Evolutionary conservation across 2,797 vertebrate species (phyloP).

Genomic region (Typhlichthys subterraneus): DNA sequence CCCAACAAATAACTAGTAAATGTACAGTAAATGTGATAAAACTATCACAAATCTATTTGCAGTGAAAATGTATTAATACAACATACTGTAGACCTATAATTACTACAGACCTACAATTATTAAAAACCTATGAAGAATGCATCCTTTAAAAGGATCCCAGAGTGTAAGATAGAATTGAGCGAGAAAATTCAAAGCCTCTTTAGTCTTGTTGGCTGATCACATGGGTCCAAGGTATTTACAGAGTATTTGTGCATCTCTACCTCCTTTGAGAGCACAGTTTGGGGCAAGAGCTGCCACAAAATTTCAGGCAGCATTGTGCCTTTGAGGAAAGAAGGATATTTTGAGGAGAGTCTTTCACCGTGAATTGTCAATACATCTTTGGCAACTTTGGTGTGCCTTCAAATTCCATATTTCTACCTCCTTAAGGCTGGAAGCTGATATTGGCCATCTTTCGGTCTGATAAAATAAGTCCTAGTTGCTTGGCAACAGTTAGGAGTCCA

Average conservation of each 20-base stretch:
- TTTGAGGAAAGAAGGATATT: conserved; percentile 30
- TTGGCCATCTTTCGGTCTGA: conserved; percentile 48
- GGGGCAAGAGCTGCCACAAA: background rate
- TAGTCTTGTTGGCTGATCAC: conserved; percentile 17
- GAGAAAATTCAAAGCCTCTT: conserved; percentile 16
- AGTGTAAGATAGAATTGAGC: conserved; percentile 11
- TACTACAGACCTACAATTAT: too few species aligned
- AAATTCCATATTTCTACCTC: conserved; percentile 43
- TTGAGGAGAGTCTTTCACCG: conserved; percentile 46
- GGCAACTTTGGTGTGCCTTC: conserved; percentile 48
- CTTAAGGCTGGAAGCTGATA: conserved; percentile 51
- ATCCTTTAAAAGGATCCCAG: conserved; percentile 40
- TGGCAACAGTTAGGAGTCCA: conserved; percentile 71
- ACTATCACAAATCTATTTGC: too few species aligned
- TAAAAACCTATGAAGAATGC: conserved; percentile 45
- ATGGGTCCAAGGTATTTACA: conserved; percentile 11
- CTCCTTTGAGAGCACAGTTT: conserved; percentile 2
- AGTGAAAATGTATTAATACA: too few species aligned
- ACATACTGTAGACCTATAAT: too few species aligned
- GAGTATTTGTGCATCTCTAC: background rate
- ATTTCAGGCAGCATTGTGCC: conserved; percentile 28
- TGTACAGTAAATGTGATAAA: too few species aligned
- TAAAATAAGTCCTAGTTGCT: conserved; percentile 69
- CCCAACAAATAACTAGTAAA: too few species aligned
- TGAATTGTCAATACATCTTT: conserved; percentile 65